Conservation (phyloP, 2,888 invertebrate genomes). For the Erebia epiphron region DNA sequence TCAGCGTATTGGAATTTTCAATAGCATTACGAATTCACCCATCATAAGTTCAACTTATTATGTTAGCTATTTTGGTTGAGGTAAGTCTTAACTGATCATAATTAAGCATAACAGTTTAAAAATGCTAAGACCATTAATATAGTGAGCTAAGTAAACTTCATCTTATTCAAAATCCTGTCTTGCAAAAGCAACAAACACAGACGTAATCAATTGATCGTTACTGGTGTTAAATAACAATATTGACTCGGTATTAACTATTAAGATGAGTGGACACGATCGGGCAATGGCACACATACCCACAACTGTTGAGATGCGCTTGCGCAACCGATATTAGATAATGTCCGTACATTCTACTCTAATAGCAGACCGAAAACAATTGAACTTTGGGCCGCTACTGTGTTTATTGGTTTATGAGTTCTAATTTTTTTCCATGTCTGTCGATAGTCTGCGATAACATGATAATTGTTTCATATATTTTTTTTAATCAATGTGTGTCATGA, state of each 20-base stretch:
- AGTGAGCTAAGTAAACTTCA: too few species aligned
- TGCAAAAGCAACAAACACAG: too few species aligned
- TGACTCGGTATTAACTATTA: constrained; percentile 23
- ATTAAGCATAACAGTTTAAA: too few species aligned
- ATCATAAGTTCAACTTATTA: too few species aligned
- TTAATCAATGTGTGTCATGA: too few species aligned
- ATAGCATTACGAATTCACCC: too few species aligned
- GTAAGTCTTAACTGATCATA: too few species aligned
- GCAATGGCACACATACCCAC: constrained; percentile 54
- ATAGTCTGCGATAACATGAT: neutral
- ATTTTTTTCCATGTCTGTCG: constrained; percentile 4
- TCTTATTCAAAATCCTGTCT: too few species aligned
- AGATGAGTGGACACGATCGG: constrained; percentile 37
- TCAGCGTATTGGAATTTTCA: too few species aligned
- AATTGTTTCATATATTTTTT: neutral
- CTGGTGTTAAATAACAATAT: constrained; percentile 23
- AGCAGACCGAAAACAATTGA: constrained; percentile 41
- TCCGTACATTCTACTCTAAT: constrained; percentile 57
- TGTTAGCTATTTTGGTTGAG: too few species aligned
- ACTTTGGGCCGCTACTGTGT: constrained; percentile 33
- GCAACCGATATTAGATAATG: constrained; percentile 66
- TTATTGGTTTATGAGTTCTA: constrained; percentile 17
- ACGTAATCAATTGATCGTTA: neutral
- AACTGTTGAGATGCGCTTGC: constrained; percentile 49
- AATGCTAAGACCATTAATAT: too few species aligned